Evolutionary conservation across 1,140 invertebrate genomes (phyloP).

Genomic region (Medauroidea extradentata): DNA sequence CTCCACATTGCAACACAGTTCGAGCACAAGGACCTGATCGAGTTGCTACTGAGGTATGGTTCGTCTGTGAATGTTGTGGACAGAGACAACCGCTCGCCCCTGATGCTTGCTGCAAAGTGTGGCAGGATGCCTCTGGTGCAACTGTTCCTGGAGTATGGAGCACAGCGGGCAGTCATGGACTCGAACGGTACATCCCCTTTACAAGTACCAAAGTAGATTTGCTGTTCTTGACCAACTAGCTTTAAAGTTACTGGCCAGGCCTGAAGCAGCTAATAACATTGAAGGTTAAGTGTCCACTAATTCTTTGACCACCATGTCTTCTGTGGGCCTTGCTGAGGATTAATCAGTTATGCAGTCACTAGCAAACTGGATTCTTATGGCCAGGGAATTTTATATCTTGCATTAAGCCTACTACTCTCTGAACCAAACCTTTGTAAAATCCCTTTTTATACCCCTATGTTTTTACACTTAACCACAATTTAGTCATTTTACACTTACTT

Average conservation of each 20-base stretch:
- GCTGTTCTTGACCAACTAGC: neutral
- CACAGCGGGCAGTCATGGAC: constrained; percentile 29
- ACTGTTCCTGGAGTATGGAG: constrained; percentile 32
- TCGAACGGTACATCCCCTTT: constrained; percentile 37
- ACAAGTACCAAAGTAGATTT: neutral
- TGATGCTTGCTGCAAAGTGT: constrained; percentile 19
- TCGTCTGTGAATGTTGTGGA: constrained; percentile 15
- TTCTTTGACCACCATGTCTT: too few relatives aligned
- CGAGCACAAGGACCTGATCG: constrained; percentile 16
- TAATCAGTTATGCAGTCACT: too few relatives aligned
- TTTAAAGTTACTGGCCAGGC: neutral
- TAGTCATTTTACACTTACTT: too few relatives aligned
- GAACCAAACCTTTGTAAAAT: too few relatives aligned
- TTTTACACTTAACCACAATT: too few relatives aligned
- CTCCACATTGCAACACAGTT: constrained; percentile 16
- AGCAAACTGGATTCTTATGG: too few relatives aligned
- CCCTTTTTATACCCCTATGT: too few relatives aligned
- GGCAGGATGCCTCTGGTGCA: constrained; percentile 29
- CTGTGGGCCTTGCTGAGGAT: too few relatives aligned
- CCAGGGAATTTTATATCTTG: too few relatives aligned
- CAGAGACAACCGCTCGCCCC: constrained; percentile 17
- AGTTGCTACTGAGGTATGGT: constrained; percentile 18
- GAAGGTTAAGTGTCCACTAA: too few relatives aligned
- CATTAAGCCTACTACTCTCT: too few relatives aligned
- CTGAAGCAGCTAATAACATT: too few relatives aligned